Conservation (phyloP, 2,113 vertebrate genomes). For the Misgurnus mizolepis region DNA sequence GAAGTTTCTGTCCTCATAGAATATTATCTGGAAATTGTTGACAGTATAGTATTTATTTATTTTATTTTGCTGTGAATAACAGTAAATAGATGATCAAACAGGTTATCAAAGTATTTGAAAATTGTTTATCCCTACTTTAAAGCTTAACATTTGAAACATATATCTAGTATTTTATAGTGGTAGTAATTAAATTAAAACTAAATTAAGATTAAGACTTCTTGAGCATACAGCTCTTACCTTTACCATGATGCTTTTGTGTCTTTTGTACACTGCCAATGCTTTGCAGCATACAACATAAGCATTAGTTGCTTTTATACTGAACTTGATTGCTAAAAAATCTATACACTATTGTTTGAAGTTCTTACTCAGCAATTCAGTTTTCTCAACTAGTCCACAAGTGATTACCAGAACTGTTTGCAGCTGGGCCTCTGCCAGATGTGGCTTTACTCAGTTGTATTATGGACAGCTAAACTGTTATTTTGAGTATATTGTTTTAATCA, state of each 20-base stretch:
- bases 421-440: slow-evolving; percentile 11
- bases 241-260: slow-evolving; percentile 46
- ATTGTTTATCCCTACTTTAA: not conserved
- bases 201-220: not conserved
- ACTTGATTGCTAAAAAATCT: slow-evolving; percentile 44
- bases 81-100: not conserved
- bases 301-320: slow-evolving; percentile 42
- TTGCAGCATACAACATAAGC: not conserved
- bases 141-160: too few species aligned
- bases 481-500: not conserved
- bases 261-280: slow-evolving; percentile 3
- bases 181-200: too few species aligned
- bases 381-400: slow-evolving; percentile 28
- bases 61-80: not conserved
- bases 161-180: too few species aligned
- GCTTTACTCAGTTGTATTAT: slow-evolving; percentile 25
- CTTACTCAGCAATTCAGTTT: slow-evolving; percentile 39
- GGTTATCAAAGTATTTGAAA: not conserved
- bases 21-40: slow-evolving; percentile 63
- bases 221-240: slow-evolving; percentile 30
- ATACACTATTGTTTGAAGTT: slow-evolving; percentile 35
- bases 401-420: slow-evolving; percentile 27
- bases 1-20: slow-evolving; percentile 75
- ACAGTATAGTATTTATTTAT: not conserved
- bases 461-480: not conserved